phyloP scores from a whole-genome alignment of 2,113 vertebrate genomes.

The Poicephalus gulielmi region DNA sequence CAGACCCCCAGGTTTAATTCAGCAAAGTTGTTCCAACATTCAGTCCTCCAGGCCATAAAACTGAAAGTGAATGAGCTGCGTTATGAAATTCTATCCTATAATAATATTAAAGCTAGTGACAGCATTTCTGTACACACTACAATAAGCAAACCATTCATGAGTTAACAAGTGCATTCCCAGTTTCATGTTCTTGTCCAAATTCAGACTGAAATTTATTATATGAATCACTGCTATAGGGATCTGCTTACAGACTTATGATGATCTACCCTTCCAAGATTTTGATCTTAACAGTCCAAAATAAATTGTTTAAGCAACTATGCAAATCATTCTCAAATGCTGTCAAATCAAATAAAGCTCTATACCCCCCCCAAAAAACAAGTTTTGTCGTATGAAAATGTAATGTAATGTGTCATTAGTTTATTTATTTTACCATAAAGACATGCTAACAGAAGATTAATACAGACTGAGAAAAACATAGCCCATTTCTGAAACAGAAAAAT shows the following conservation, averaged over 20 bases:
- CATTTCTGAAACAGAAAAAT: background rate
- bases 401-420: background rate
- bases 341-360: background rate
- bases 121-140: background rate
- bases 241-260: background rate
- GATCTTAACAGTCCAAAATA: background rate
- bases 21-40: background rate
- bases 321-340: background rate
- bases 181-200: background rate
- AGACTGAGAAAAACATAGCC: background rate
- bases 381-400: background rate
- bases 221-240: background rate
- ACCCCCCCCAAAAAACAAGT: fast-evolving
- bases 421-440: background rate
- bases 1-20: constrained; percentile 26
- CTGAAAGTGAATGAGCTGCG: background rate
- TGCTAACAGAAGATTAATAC: background rate
- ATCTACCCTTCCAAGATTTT: background rate
- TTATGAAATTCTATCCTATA: background rate
- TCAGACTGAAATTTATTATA: background rate
- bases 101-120: background rate
- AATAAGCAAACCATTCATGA: background rate
- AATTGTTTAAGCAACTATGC: background rate
- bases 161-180: background rate
- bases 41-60: background rate